phyloP scores from a whole-genome alignment of 1,140 invertebrate genomes.

The Sinella curviseta region DNA sequence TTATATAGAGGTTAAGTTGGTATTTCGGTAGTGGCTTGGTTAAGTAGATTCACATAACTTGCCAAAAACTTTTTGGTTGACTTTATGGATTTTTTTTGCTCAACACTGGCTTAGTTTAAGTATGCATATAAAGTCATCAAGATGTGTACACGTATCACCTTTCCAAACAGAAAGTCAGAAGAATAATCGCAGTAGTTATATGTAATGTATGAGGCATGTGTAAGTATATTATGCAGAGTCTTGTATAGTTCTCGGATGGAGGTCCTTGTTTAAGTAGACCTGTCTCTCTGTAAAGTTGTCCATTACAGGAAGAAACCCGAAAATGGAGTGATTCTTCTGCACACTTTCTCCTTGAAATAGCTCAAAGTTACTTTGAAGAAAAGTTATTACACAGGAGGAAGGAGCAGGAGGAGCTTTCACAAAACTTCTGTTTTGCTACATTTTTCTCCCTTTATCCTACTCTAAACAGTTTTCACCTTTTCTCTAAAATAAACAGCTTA shows the following conservation, averaged over 20 bases:
- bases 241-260: background rate
- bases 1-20: too few species aligned
- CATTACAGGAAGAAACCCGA: background rate
- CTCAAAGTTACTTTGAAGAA: background rate
- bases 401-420: background rate
- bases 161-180: background rate
- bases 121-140: conserved; percentile 8
- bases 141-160: background rate
- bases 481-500: too few species aligned
- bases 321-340: background rate
- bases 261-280: background rate
- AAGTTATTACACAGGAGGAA: too few species aligned
- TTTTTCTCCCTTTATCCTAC: background rate
- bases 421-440: background rate
- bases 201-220: background rate
- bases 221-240: too few species aligned
- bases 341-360: background rate
- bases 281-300: background rate
- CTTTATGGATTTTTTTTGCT: conserved; percentile 5
- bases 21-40: too few species aligned
- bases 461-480: background rate
- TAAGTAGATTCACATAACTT: background rate
- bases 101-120: background rate
- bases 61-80: background rate
- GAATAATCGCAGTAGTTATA: background rate